Evolutionary conservation across 2,797 vertebrate species (phyloP).

Genomic region (Lepidocolaptes lacrymiger): DNA sequence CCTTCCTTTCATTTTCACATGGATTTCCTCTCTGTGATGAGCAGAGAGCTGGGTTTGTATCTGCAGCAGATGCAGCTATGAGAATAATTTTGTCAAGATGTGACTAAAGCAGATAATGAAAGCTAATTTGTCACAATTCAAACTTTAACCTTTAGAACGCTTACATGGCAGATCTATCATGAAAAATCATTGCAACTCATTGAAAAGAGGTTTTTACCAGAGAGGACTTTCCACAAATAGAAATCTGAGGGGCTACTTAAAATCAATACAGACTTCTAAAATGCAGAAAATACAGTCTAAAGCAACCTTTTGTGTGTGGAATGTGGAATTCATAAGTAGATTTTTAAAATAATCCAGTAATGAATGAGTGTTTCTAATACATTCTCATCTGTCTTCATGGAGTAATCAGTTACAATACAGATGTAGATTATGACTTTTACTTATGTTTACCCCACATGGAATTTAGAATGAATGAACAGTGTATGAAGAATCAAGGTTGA

Average conservation of each 20-base stretch:
- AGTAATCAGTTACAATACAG: background rate
- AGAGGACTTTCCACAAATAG: background rate
- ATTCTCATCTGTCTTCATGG: background rate
- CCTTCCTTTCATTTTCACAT: background rate
- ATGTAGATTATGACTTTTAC: background rate
- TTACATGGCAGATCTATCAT: background rate
- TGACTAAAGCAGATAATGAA: slow-evolving; percentile 41
- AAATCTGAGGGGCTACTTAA: background rate
- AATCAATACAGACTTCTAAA: background rate
- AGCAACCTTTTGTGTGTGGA: rapidly evolving
- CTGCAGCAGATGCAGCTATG: background rate
- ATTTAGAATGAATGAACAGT: background rate
- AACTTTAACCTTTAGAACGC: slow-evolving; percentile 36
- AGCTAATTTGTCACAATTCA: slow-evolving; percentile 8
- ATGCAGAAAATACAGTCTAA: background rate
- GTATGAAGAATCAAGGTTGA: background rate
- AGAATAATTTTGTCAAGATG: slow-evolving; percentile 47
- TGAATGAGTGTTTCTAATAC: background rate
- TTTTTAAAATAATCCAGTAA: background rate
- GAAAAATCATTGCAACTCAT: background rate
- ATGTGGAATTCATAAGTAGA: background rate
- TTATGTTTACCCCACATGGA: background rate
- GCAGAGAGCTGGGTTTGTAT: background rate
- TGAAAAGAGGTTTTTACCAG: background rate
- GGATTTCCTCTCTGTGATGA: background rate